Percentiles rank a stretch among this genome's conserved stretches.
phyloP scores from a whole-genome alignment of 2,797 vertebrate species.

The Florisuga fusca region DNA sequence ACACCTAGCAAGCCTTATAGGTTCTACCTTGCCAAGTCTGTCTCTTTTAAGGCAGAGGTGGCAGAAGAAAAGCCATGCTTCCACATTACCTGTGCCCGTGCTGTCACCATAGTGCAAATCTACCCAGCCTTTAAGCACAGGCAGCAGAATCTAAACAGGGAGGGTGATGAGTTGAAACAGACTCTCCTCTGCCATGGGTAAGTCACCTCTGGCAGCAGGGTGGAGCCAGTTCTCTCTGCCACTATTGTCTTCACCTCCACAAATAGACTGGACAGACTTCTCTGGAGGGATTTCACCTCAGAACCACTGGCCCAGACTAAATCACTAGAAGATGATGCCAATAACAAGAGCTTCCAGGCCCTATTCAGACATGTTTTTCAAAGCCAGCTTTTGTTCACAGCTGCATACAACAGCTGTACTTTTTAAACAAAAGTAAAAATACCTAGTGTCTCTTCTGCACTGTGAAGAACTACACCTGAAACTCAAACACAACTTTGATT shows the following conservation, averaged over 20 bases:
- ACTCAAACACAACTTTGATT: background rate
- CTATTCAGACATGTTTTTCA: background rate
- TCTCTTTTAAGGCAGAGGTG: background rate
- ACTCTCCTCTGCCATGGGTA: background rate
- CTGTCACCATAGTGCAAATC: background rate
- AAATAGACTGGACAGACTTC: background rate
- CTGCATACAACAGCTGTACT: background rate
- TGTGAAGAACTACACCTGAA: background rate
- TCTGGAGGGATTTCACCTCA: background rate
- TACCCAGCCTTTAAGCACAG: background rate
- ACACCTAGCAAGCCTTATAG: background rate
- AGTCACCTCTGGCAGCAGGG: background rate
- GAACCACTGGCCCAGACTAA: background rate
- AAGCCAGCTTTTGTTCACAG: background rate
- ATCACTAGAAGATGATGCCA: background rate
- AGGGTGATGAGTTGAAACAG: background rate
- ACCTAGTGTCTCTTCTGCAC: background rate
- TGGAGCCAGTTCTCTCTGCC: background rate
- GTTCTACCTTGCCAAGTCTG: background rate
- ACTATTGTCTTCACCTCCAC: background rate
- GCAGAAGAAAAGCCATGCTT: background rate
- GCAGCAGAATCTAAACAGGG: background rate
- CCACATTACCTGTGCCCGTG: fast-evolving
- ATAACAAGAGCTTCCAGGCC: background rate
- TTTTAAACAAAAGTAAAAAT: background rate